Base-by-base conservation (phyloP, 1,140 invertebrate genomes). In the Zaprionus davidi region DNA sequence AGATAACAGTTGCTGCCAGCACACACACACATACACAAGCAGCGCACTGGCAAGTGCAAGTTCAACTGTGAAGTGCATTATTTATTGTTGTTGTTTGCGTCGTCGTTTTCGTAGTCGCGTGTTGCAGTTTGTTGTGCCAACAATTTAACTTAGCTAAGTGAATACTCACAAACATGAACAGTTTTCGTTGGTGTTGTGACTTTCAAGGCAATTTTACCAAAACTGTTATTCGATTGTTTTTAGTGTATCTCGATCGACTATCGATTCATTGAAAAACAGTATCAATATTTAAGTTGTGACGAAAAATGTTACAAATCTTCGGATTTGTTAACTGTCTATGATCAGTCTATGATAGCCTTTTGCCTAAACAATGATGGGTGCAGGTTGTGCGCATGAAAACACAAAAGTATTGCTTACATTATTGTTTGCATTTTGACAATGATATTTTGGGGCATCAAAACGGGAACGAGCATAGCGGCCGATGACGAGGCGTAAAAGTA, bases 1-100 rank as follows among this genome's bases (percentile, higher is more conserved):
- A 31, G 56, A 73, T 66, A 49, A 57, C 60, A 55, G 34, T 13
- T 38, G 6, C 58, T 20, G 28, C 4, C 9, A 26, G 2, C 5
- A 53, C 7, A 38, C 11, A 38, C n/a, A 59, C 15, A 24, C 53
- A 46, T 17, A 31, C 26, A 49, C 53, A 49, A 13, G 3, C 41
- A 31, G n/a, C 13, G 36, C 17, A 38, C 31, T 34, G 17, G n/a
- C 13, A 62, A 22, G 24, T 67, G 63, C 62, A 41, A 71, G 63
- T 77, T 68, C 65, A 64, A 38, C 53, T 78, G 46, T 79, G 44
- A 65, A 79, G 59, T 67, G 78, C 51, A 36, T 74, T 53, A 53
- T 34, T 68, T 63, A 9, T 53, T 34, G n/a, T 64, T 57, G 24
- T 55, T 36, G 12, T 26, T 13, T 26, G 13, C 46, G 15, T 28